Evolutionary conservation across 2,888 invertebrate species (phyloP).

Genomic region (Meliscaeva auricollis): DNA sequence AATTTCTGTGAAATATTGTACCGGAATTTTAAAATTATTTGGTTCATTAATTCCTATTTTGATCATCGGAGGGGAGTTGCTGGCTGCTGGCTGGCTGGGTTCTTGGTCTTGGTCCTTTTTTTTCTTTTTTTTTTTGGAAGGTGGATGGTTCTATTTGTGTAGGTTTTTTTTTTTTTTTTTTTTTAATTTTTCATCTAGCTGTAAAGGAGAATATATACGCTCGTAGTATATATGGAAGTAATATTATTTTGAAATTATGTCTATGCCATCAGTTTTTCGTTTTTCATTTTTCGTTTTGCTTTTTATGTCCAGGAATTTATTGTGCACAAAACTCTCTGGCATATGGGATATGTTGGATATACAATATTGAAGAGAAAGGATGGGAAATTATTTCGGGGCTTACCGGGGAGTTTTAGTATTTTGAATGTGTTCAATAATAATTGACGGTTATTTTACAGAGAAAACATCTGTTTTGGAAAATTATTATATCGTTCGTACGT

Average conservation of each 20-base stretch:
- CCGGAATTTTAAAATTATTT: constrained; percentile 78
- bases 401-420: constrained; percentile 19
- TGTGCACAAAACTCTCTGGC: constrained; percentile 22
- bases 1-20: constrained; percentile 79
- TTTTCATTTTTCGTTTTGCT: constrained; percentile 25
- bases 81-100: constrained; percentile 12
- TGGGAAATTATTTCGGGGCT: constrained; percentile 17
- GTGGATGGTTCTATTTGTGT: constrained; percentile 35
- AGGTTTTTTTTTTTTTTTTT: constrained; percentile 14
- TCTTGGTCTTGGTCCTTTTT: constrained; percentile 24
- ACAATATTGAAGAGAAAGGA: not conserved
- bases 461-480: constrained; percentile 41
- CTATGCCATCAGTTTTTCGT: constrained; percentile 59
- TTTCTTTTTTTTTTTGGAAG: constrained; percentile 6
- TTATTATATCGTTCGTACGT: not conserved
- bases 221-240: constrained; percentile 21
- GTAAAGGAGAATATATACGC: too few relatives aligned
- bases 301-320: constrained; percentile 40
- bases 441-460: constrained; percentile 44
- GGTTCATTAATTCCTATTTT: constrained; percentile 77
- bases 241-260: constrained; percentile 61
- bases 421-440: constrained; percentile 46
- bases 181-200: not conserved
- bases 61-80: constrained; percentile 59
- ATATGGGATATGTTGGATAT: constrained; percentile 19